Conservation (phyloP, 92 coral and sea anemone species). For the Paramuricea clavata region DNA sequence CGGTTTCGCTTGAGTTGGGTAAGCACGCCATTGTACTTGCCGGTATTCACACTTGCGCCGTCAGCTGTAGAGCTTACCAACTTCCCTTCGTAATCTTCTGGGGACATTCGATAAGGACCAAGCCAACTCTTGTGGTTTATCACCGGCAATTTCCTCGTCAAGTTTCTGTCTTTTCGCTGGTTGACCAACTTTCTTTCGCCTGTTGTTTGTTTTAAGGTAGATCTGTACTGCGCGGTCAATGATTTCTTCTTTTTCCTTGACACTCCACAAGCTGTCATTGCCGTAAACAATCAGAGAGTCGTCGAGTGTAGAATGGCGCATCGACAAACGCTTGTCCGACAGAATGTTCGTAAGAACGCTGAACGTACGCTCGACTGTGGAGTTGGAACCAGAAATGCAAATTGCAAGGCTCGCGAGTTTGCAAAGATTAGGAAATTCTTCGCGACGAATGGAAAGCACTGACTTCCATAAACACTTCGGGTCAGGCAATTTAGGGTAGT, state of each 20-base stretch:
- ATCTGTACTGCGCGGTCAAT: too few species aligned
- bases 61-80: slow-evolving; percentile 51
- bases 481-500: slow-evolving; percentile 50
- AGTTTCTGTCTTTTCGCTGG: too few species aligned
- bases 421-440: slow-evolving; percentile 54
- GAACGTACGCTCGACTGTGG: slow-evolving; percentile 26
- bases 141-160: too few species aligned
- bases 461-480: slow-evolving; percentile 64
- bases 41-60: slow-evolving; percentile 23
- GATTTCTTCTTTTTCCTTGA: too few species aligned
- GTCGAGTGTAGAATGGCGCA: slow-evolving; percentile 47
- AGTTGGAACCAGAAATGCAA: slow-evolving; percentile 50
- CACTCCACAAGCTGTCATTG: too few species aligned
- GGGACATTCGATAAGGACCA: slow-evolving; percentile 45
- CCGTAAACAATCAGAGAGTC: too few species aligned
- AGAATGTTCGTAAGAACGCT: slow-evolving; percentile 37
- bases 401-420: slow-evolving; percentile 40
- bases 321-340: slow-evolving; percentile 36
- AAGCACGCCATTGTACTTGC: neutral
- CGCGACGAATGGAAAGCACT: slow-evolving; percentile 51
- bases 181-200: too few species aligned
- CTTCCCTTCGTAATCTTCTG: slow-evolving; percentile 32
- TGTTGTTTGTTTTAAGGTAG: too few species aligned
- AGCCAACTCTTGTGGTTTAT: too few species aligned
- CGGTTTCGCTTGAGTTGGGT: slow-evolving; percentile 34